Base-by-base conservation (phyloP, 2,113 vertebrate species). In the Cyphotilapia sp. region DNA sequence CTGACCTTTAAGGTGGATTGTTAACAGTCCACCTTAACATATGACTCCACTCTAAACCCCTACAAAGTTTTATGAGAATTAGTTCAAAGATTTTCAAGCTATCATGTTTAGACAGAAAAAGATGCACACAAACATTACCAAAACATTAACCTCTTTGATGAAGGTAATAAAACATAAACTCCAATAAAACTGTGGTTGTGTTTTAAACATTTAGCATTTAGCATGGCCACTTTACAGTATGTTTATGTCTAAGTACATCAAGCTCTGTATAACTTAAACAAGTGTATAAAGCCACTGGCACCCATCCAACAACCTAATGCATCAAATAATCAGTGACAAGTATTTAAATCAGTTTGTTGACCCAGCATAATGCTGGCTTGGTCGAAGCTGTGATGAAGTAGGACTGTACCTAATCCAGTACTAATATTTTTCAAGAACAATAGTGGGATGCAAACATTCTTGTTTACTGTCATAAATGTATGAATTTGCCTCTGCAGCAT, bases 381-480 rank as follows among this genome's bases (percentile, higher is more conserved):
- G 71, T 84, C 85, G 6, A 33, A 4, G 17, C 80, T 33, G 69
- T 86, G 83, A 90, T 91, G 19, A 87, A 93, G 40, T 9, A 59
- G 29, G 83, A 69, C 29, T 38, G 17, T 2, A 24, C n/a, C 56
- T 24, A 29, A 80, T 78, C 71, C 80, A 84, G 31, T 74, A 27
- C 63, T 71, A 19, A 9, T 76, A 24, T 89, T 71, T 71, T 61
- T 66, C 56, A 9, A n/a, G 19, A 86, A 86, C 84, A 81, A 33
- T 29, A 63, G 56, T 71, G 91, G 19, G 4, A 35, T 76, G 84
- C 22, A 80, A 27, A 90, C 61, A n/a, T 89, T 63, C 85, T 94
- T 81, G 88, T 94, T 93, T 91, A 92, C 83, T 19, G 69, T 85
- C 87, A 90, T 87, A 89, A 84, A 90, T 91, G 88, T 90, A 54